phyloP scores from a whole-genome alignment of 2,113 vertebrate genomes.

The Pteropus alecto region DNA sequence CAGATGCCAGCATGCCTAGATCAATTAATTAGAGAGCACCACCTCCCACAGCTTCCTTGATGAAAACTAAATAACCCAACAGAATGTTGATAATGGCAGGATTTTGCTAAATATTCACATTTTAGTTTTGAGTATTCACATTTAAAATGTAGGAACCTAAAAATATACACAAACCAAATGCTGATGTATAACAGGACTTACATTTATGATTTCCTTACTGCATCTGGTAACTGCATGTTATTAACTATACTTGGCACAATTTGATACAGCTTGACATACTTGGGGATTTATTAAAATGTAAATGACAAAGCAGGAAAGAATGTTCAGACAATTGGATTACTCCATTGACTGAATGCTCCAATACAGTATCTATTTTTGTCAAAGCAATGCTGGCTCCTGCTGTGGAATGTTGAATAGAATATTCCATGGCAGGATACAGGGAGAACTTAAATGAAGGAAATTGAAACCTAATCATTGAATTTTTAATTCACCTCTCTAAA shows the following conservation, averaged over 20 bases:
- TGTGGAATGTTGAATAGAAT: slow-evolving; percentile 65
- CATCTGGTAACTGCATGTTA: slow-evolving; percentile 81
- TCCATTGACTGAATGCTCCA: slow-evolving; percentile 81
- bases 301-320: slow-evolving; percentile 84
- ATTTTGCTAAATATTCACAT: slow-evolving; percentile 58
- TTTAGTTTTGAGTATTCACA: slow-evolving; percentile 5
- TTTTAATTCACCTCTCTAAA: slow-evolving; percentile 55
- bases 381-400: slow-evolving; percentile 71
- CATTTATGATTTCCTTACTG: slow-evolving; percentile 65
- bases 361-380: slow-evolving; percentile 82
- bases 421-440: slow-evolving; percentile 49
- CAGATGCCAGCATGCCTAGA: neutral
- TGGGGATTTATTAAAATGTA: slow-evolving; percentile 84
- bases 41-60: neutral
- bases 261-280: slow-evolving; percentile 70
- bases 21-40: neutral
- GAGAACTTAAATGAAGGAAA: slow-evolving; percentile 37
- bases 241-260: slow-evolving; percentile 72
- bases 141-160: slow-evolving; percentile 68
- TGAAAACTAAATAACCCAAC: neutral
- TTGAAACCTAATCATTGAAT: slow-evolving; percentile 43
- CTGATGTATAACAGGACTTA: slow-evolving; percentile 24
- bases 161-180: slow-evolving; percentile 74
- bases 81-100: slow-evolving; percentile 7
- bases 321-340: slow-evolving; percentile 83